Percentiles rank a stretch among this genome's conserved stretches.
Conservation (phyloP, 2,888 invertebrate species). For the Uloborus plumipes region DNA sequence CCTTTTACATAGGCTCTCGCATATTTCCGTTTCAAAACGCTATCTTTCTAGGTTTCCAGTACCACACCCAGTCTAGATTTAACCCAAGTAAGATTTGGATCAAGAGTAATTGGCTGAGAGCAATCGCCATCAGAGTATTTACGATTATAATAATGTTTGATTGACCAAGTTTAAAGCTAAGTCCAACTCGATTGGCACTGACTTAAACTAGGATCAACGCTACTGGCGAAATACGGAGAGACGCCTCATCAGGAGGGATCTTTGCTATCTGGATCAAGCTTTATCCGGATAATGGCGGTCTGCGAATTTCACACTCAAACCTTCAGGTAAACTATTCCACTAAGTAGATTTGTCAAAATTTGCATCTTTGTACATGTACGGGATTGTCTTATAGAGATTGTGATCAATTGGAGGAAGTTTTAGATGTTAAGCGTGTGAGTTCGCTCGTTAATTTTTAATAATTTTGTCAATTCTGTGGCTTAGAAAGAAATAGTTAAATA, state of each 20-base stretch:
- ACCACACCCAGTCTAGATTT: no score
- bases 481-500: no score
- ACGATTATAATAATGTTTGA: conserved; percentile 49
- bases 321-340: conserved; percentile 36
- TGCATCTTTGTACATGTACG: no score
- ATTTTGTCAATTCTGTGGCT: no score
- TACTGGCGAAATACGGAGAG: conserved; percentile 13
- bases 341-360: background rate
- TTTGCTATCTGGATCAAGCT: conserved; percentile 4
- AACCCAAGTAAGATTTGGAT: no score
- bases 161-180: conserved; percentile 44
- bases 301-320: conserved; percentile 22
- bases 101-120: conserved; percentile 21
- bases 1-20: no score
- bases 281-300: conserved; percentile 19
- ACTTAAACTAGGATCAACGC: conserved; percentile 18
- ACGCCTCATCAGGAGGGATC: conserved; percentile 20
- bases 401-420: no score
- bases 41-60: no score
- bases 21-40: no score
- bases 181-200: conserved; percentile 24
- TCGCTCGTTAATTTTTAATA: no score
- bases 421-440: no score
- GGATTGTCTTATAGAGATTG: no score
- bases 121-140: conserved; percentile 26